Percentiles rank a stretch among this genome's conserved stretches.
phyloP scores from a whole-genome alignment of 2,797 vertebrate genomes.

The Pyrocephalus nanus region DNA sequence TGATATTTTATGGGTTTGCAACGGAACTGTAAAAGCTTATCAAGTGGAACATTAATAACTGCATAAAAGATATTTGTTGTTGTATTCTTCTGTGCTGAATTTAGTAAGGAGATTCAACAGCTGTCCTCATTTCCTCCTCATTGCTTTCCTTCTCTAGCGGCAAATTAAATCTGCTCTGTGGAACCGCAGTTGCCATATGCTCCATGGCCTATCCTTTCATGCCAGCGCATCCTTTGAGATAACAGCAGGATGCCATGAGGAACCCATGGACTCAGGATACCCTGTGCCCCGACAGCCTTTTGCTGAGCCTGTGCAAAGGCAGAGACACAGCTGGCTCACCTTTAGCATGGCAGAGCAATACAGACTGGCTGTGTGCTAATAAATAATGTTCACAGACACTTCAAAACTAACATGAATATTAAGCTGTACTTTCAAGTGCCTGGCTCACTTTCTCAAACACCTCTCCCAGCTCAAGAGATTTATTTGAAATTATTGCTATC shows the following conservation, averaged over 20 bases:
- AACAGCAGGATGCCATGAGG: not conserved
- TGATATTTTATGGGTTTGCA: not conserved
- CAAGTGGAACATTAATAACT: not conserved
- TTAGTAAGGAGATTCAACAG: not conserved
- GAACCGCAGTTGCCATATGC: not conserved
- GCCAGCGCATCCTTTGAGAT: not conserved
- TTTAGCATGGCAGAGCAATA: fast-evolving
- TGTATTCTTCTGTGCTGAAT: not conserved
- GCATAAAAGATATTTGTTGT: not conserved
- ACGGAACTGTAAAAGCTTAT: not conserved
- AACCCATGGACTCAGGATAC: not conserved
- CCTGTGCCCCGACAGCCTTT: fast-evolving
- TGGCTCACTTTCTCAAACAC: not conserved
- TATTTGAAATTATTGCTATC: not conserved
- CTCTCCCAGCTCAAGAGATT: not conserved
- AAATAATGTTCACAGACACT: not conserved
- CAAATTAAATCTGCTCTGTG: not conserved
- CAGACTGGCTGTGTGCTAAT: not conserved
- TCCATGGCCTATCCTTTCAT: not conserved
- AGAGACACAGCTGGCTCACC: not conserved
- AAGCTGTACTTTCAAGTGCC: not conserved
- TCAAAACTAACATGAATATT: not conserved
- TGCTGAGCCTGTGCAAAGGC: not conserved
- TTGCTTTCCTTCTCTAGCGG: not conserved
- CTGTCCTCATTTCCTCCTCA: not conserved